Evolutionary conservation across 2,113 vertebrate species (phyloP).

Genomic region (Sceloporus undulatus): DNA sequence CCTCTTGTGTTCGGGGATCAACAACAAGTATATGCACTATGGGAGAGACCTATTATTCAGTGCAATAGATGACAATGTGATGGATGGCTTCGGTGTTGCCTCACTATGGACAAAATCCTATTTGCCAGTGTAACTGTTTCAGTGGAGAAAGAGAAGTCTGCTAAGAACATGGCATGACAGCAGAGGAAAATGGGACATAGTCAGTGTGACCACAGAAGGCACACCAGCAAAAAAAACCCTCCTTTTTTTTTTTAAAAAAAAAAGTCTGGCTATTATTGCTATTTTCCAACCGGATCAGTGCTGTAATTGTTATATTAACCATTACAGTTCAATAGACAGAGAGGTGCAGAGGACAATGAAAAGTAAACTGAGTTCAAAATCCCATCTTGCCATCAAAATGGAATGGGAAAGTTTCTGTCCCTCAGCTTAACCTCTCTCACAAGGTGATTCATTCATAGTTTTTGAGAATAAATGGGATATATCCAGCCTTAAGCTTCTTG

Average conservation of each 20-base stretch:
- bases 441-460: not conserved
- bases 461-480: not conserved
- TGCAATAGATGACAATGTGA: slow-evolving; percentile 30
- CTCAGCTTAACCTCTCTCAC: not conserved
- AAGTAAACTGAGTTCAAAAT: not conserved
- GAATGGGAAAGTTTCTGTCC: not conserved
- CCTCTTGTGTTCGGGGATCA: not conserved
- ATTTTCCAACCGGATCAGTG: no score
- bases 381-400: not conserved
- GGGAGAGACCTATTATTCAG: slow-evolving; percentile 42
- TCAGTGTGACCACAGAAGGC: no score
- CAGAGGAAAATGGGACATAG: no score
- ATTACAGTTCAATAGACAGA: not conserved
- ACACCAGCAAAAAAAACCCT: no score
- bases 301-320: slow-evolving; percentile 25
- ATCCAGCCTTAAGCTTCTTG: not conserved
- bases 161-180: no score
- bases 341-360: not conserved
- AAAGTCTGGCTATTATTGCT: no score
- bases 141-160: no score
- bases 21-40: not conserved
- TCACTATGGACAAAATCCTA: slow-evolving; percentile 8
- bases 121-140: no score
- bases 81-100: slow-evolving; percentile 26
- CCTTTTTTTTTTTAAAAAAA: no score